These are phyloP conservation scores for Tychaedon coryphoeus DNA, from an alignment of 2,113 vertebrate genomes.

Conservation along the genomic window DNA sequence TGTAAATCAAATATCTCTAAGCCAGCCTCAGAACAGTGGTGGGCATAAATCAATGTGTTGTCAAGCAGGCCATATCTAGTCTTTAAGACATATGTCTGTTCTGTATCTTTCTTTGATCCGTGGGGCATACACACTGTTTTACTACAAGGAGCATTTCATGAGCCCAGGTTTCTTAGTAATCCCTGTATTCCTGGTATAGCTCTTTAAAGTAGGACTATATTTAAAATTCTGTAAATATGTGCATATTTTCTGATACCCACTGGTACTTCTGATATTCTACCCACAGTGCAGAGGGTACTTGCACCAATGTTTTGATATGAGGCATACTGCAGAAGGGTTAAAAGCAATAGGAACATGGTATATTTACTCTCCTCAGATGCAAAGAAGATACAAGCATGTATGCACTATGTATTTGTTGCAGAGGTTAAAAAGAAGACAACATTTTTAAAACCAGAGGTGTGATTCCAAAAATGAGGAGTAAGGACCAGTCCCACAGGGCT, in stretches of 20 bases:
- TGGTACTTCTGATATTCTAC: not conserved
- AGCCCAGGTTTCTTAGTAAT: not conserved
- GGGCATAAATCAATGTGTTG: constrained; percentile 40
- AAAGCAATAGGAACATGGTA: not conserved
- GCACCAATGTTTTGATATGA: not conserved
- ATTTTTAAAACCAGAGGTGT: not conserved
- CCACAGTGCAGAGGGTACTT: not conserved
- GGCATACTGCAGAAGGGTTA: not conserved
- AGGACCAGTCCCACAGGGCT: not conserved
- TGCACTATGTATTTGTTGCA: not conserved
- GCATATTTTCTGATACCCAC: not conserved
- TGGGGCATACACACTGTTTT: not conserved
- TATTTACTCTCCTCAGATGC: not conserved
- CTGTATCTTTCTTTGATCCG: not conserved
- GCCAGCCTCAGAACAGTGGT: not conserved
- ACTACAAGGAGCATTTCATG: not conserved
- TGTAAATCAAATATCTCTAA: constrained; percentile 52
- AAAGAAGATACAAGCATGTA: not conserved
- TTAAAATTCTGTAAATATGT: not conserved
- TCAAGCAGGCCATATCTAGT: constrained; percentile 1
- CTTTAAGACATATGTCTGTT: constrained; percentile 23
- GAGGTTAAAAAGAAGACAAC: not conserved
- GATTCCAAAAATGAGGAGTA: not conserved
- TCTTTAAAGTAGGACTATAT: not conserved
- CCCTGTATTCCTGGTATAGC: not conserved